Conservation (phyloP, 2,888 invertebrate genomes). For the Pandemis corylana region DNA sequence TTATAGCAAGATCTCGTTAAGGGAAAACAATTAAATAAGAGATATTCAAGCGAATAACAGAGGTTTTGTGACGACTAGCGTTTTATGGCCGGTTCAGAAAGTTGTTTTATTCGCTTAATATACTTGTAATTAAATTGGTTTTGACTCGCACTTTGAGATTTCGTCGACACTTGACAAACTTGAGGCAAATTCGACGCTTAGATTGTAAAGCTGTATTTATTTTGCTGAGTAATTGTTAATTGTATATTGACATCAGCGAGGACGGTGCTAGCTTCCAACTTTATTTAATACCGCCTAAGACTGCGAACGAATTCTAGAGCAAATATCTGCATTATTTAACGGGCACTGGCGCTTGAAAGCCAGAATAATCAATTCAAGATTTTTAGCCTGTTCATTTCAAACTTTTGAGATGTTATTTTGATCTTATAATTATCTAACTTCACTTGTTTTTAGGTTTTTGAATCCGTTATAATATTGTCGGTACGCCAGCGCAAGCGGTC, state of each 20-base stretch:
- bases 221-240: neutral
- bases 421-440: neutral
- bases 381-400: neutral
- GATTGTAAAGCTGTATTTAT: slow-evolving; percentile 4
- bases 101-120: slow-evolving; percentile 29
- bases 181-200: neutral
- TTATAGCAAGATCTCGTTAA: slow-evolving; percentile 58
- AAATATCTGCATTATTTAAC: neutral
- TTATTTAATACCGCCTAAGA: neutral
- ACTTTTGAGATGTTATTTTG: neutral
- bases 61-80: slow-evolving; percentile 51
- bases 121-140: slow-evolving; percentile 32
- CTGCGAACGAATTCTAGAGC: neutral
- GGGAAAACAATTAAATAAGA: slow-evolving; percentile 57
- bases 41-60: slow-evolving; percentile 58
- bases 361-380: neutral
- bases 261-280: neutral
- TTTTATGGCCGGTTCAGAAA: slow-evolving; percentile 34
- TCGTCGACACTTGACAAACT: slow-evolving; percentile 8
- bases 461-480: neutral
- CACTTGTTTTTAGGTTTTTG: neutral
- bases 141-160: slow-evolving; percentile 15
- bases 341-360: neutral
- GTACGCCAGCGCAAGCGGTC: neutral
- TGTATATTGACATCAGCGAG: neutral